Conservation (phyloP, 1,140 invertebrate species). For the Drosophila watanabei region DNA sequence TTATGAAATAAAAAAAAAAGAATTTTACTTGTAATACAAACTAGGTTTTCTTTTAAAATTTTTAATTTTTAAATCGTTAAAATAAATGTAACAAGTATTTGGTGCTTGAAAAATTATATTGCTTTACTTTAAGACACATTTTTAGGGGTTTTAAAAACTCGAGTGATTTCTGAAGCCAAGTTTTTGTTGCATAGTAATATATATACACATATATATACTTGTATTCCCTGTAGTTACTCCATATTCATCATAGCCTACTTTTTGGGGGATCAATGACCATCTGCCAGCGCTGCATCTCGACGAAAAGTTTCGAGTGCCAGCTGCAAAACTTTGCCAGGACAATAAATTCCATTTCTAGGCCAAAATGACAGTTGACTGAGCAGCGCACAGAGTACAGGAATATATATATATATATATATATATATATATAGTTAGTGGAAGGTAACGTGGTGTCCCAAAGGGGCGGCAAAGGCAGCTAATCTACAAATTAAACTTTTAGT, state of each 20-base stretch:
- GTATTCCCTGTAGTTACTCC: neutral
- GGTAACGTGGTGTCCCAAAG: neutral
- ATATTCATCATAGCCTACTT: conserved; percentile 1
- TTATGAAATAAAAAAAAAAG: no score
- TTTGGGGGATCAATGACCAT: conserved; percentile 38
- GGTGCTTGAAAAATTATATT: no score
- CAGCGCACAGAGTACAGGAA: conserved; percentile 11
- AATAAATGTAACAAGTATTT: no score
- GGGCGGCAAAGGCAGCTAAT: conserved; percentile 17
- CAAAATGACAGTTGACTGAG: conserved; percentile 39
- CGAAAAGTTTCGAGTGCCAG: conserved; percentile 22
- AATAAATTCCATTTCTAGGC: conserved; percentile 31
- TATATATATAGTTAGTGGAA: neutral
- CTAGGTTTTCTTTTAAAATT: no score
- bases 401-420: conserved; percentile 12
- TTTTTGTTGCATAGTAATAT: neutral
- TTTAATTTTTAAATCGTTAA: no score
- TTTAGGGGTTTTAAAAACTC: no score
- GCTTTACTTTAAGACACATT: no score
- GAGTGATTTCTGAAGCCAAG: neutral
- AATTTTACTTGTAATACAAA: no score
- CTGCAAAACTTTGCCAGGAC: conserved; percentile 18
- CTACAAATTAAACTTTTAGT: conserved; percentile 47
- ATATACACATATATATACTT: neutral
- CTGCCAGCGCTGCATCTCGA: conserved; percentile 5